phyloP scores from a whole-genome alignment of 1,140 invertebrate species.

The Procambarus clarkii region DNA sequence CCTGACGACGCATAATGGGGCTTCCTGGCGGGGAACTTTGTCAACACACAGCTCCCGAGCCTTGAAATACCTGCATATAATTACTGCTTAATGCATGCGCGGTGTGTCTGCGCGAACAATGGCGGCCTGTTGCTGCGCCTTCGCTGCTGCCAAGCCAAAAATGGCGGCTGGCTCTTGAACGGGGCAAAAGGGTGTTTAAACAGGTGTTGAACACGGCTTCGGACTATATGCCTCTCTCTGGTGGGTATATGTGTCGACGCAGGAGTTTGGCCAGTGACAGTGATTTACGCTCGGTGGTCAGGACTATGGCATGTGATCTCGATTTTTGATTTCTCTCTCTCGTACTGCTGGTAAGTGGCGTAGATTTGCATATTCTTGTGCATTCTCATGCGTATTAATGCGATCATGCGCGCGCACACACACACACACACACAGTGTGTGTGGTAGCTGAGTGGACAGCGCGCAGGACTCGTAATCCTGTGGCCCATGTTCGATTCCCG shows the following conservation, averaged over 20 bases:
- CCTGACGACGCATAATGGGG: neutral
- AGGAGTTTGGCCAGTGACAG: neutral
- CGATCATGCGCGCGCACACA: too few relatives aligned
- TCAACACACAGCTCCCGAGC: neutral
- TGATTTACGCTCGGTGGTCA: too few relatives aligned
- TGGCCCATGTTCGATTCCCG: too few relatives aligned
- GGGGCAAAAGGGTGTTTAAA: neutral
- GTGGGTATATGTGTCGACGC: neutral
- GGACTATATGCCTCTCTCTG: neutral
- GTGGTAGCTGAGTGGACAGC: too few relatives aligned
- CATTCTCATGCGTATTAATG: too few relatives aligned
- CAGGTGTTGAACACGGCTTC: neutral
- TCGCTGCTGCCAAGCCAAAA: neutral
- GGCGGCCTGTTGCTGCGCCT: neutral
- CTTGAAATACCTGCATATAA: constrained; percentile 13
- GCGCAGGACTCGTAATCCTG: too few relatives aligned
- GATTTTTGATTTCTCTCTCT: too few relatives aligned
- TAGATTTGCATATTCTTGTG: too few relatives aligned
- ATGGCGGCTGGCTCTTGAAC: neutral
- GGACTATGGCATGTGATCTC: too few relatives aligned
- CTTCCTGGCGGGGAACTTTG: neutral
- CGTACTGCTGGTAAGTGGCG: too few relatives aligned
- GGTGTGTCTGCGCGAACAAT: constrained; percentile 1
- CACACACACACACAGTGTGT: too few relatives aligned
- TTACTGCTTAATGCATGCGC: neutral